Evolutionary conservation across 2,888 invertebrate species (phyloP).

Genomic region (Lordiphosa andalusiaca): DNA sequence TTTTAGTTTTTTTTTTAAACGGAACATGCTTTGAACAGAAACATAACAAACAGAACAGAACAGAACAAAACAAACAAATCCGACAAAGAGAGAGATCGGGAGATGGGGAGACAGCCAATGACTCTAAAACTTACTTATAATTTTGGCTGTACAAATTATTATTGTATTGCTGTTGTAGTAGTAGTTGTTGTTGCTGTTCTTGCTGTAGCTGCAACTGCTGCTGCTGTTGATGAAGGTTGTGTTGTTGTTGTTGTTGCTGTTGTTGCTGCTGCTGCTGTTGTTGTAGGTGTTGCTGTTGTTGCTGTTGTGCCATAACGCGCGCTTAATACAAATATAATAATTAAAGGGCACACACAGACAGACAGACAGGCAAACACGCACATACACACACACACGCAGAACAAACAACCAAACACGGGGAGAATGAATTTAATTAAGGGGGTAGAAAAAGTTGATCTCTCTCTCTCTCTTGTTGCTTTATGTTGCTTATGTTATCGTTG

Average conservation of each 20-base stretch:
- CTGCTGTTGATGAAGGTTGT: conserved; percentile 38
- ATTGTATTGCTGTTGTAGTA: conserved; percentile 54
- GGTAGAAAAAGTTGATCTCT: conserved; percentile 15
- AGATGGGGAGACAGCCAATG: conserved; percentile 10
- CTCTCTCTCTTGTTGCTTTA: conserved; percentile 17
- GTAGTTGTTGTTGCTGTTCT: conserved; percentile 38
- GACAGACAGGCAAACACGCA: conserved; percentile 14
- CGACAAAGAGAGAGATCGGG: background rate
- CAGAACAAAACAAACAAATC: conserved; percentile 9
- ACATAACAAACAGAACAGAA: conserved; percentile 8
- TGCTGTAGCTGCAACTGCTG: conserved; percentile 52
- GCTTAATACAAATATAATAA: conserved; percentile 59
- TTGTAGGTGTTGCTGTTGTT: conserved; percentile 49
- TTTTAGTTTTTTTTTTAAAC: conserved; percentile 27
- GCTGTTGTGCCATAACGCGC: conserved; percentile 64
- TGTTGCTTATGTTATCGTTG: conserved; percentile 44
- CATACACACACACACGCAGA: conserved; percentile 24
- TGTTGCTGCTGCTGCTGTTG: conserved; percentile 34
- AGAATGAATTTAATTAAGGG: conserved; percentile 4
- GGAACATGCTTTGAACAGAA: conserved; percentile 30
- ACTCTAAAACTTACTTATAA: conserved; percentile 68
- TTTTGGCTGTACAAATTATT: conserved; percentile 60
- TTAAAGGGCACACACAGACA: conserved; percentile 34
- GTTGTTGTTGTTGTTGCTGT: conserved; percentile 30
- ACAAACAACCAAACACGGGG: conserved; percentile 11